phyloP scores from a whole-genome alignment of 1,140 invertebrate species.

The Ceratina japonica region DNA sequence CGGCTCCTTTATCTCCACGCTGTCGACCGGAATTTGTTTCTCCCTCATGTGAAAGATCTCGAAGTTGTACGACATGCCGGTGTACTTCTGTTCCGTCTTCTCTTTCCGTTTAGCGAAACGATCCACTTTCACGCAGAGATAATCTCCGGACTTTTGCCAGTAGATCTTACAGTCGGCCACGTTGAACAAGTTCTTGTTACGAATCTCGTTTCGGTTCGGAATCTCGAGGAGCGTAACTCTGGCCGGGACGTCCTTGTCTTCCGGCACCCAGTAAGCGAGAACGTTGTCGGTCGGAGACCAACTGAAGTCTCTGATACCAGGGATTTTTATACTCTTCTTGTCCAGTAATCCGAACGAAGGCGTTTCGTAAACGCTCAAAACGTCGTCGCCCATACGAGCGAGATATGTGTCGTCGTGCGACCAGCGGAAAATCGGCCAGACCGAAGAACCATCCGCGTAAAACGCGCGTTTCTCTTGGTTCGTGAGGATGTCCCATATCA shows the following conservation, averaged over 20 bases:
- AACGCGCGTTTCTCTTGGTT: conserved; percentile 96
- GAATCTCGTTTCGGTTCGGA: conserved; percentile 92
- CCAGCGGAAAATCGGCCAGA: conserved; percentile 98
- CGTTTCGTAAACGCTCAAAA: conserved; percentile 97
- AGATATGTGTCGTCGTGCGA: conserved; percentile 98
- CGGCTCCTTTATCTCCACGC: conserved; percentile 95
- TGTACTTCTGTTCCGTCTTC: conserved; percentile 95
- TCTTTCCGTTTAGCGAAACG: conserved; percentile 97
- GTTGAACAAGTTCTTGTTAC: conserved; percentile 98
- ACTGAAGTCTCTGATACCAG: conserved; percentile 95
- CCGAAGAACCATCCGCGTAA: conserved; percentile 88
- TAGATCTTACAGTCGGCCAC: conserved; percentile 99
- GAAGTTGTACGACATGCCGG: conserved; percentile 99
- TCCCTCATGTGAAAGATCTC: conserved; percentile 99
- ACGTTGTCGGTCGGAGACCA: conserved; percentile 99
- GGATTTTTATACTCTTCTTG: conserved; percentile 96
- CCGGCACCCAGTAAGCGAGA: conserved; percentile 99
- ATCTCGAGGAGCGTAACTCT: conserved; percentile 91
- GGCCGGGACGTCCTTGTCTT: conserved; percentile 95
- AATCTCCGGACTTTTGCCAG: conserved; percentile 99
- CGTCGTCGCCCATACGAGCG: conserved; percentile 90
- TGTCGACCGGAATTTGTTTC: conserved; percentile 98
- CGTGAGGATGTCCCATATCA: conserved; percentile 96
- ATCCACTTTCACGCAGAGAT: conserved; percentile 98
- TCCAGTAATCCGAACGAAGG: conserved; percentile 95